Base-by-base conservation (phyloP, 2,113 vertebrate species). In the Amia ocellicauda region DNA sequence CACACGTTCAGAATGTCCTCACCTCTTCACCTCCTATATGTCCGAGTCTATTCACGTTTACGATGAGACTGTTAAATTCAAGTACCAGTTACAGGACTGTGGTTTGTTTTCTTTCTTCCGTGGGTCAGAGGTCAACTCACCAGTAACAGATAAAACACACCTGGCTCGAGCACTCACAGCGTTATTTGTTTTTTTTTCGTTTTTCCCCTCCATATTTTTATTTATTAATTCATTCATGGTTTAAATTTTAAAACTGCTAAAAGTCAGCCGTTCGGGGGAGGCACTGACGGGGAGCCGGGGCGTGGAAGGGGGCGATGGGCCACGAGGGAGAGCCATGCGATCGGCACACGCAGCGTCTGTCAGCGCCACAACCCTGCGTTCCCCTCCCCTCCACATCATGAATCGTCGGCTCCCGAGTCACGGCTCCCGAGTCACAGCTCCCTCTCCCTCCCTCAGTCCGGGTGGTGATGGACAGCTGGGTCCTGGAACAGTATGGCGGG, bases 131-230 rank as follows among this genome's bases (percentile, higher is more conserved):
- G 85, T 89, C 87, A 75, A 83, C 86, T 90, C 85, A 91, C 82
- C 85, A 89, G 88, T 84, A 77, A 85, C 76, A 60, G n/a, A 90
- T 75, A 71, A 89, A 84, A 80, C 88, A 86, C 77, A 81, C 83
- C 89, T 77, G 85, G 82, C 87, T 89, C 87, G 87, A 90, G 88
- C 88, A 90, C 86, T 90, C 88, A 89, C 90, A 88, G 87, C 84
- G 89, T 91, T 84, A 31, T 63, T 56, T 68, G n/a, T 50, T 19
- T 42, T 50, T 71, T 57, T 64, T 41, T 13, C 41, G 22, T 27
- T 47, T 26, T 55, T 27, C 11, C 49, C 3, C 20, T 24, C 7
- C 45, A 13, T 9, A 9, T 55, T 63, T 29, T 10, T 7, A 29
- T 29, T 42, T 50, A 40, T 43, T 58, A 36, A 19, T 84, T 85